A percentile compares a stretch with the other conserved stretches of the same genome.
phyloP scores from a whole-genome alignment of 92 coral and sea anemone genomes.

The Parazoanthus swiftii region DNA sequence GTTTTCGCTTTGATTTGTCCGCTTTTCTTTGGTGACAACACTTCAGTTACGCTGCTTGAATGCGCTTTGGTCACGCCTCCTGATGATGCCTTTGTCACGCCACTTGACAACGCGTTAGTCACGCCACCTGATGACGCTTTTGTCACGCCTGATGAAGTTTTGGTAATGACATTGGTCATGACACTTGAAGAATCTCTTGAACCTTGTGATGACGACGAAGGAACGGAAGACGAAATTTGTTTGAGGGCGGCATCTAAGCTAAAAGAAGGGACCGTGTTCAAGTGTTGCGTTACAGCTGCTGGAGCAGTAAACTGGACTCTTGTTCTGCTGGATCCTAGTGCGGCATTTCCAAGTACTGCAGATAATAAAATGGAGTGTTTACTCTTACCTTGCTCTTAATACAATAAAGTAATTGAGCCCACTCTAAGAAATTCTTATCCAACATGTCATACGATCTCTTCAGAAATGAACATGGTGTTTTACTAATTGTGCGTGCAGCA shows the following conservation, averaged over 20 bases:
- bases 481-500: background rate
- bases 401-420: too few relatives aligned
- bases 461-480: too few relatives aligned
- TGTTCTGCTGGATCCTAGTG: background rate
- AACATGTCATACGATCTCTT: too few relatives aligned
- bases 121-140: background rate
- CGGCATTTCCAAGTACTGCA: background rate
- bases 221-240: conserved; percentile 4
- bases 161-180: too few relatives aligned
- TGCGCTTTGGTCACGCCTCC: too few relatives aligned
- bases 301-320: background rate
- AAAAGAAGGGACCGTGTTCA: background rate
- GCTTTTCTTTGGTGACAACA: background rate
- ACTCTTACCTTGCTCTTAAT: too few relatives aligned
- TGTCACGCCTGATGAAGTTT: background rate
- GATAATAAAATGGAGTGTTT: background rate
- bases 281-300: background rate
- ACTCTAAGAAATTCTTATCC: too few relatives aligned
- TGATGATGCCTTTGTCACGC: too few relatives aligned
- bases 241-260: conserved; percentile 3
- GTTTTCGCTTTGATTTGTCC: background rate
- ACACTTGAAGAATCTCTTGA: background rate
- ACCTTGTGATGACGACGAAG: background rate
- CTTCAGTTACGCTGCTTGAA: background rate
- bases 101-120: background rate